A percentile compares a stretch with the other conserved stretches of the same genome.
phyloP scores from a whole-genome alignment of 2,888 invertebrate genomes.

The Agrochola macilenta region DNA sequence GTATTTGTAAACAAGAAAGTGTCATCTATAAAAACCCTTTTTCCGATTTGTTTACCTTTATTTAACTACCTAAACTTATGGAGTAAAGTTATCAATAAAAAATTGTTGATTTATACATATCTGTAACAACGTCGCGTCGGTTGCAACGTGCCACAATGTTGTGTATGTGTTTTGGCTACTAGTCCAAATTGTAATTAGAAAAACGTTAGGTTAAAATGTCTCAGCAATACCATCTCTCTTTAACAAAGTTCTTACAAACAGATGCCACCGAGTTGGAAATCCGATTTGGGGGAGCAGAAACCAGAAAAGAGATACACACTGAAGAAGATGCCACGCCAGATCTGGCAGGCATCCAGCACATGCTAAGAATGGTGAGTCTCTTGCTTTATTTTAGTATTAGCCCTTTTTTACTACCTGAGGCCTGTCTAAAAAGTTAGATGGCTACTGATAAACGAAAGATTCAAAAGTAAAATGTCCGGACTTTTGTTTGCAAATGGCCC shows the following conservation, averaged over 20 bases:
- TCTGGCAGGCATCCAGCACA: slow-evolving; percentile 75
- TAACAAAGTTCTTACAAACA: slow-evolving; percentile 49
- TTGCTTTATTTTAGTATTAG: background rate
- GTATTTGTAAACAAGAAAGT: too few relatives aligned
- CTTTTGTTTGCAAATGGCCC: too few relatives aligned
- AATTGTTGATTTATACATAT: too few relatives aligned
- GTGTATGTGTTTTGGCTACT: too few relatives aligned
- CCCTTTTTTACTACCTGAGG: background rate
- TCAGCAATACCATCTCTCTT: background rate
- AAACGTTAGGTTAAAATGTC: background rate
- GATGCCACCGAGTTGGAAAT: slow-evolving; percentile 67
- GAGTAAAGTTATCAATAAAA: too few relatives aligned
- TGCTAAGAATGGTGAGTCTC: slow-evolving; percentile 79
- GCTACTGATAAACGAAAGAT: background rate
- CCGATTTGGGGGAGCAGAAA: slow-evolving; percentile 58
- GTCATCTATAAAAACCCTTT: too few relatives aligned
- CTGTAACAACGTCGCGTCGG: too few relatives aligned
- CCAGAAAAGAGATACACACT: background rate
- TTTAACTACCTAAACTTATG: too few relatives aligned
- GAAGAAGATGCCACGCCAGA: slow-evolving; percentile 71
- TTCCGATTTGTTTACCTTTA: too few relatives aligned
- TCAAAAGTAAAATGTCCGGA: background rate
- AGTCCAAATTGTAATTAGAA: too few relatives aligned
- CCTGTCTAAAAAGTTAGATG: too few relatives aligned
- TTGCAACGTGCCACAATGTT: too few relatives aligned